These are phyloP conservation scores for Dynastes tityus DNA, from an alignment of 2,888 invertebrate genomes.

Conservation along the genomic window DNA sequence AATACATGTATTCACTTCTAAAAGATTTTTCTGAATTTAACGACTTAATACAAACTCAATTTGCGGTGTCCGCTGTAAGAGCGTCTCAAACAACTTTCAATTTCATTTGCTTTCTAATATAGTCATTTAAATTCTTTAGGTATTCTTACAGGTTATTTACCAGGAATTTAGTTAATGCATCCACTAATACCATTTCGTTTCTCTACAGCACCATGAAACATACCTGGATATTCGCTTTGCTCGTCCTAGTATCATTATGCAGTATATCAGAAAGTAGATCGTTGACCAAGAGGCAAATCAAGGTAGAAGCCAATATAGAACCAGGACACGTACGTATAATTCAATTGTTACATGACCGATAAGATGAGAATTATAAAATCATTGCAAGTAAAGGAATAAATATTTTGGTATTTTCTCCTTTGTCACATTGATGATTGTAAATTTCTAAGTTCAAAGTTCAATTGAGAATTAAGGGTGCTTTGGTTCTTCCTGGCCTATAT, in stretches of 20 bases:
- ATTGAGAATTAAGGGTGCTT: too few relatives aligned
- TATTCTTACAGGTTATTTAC: conserved; percentile 14
- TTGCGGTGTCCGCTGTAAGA: conserved; percentile 23
- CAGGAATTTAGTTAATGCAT: conserved; percentile 1
- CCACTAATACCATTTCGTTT: conserved; percentile 12
- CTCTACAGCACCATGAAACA: conserved; percentile 62
- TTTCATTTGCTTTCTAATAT: conserved; percentile 48
- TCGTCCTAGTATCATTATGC: conserved; percentile 61
- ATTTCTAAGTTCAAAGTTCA: too few relatives aligned
- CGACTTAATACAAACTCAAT: not conserved
- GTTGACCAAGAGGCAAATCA: conserved; percentile 63
- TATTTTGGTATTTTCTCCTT: too few relatives aligned
- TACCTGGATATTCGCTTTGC: conserved; percentile 60
- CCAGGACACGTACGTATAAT: conserved; percentile 57
- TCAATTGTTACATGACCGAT: not conserved
- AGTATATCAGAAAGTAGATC: conserved; percentile 62
- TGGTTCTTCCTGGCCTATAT: too few relatives aligned
- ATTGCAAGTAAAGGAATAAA: too few relatives aligned
- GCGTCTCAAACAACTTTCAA: conserved; percentile 40
- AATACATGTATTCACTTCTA: not conserved
- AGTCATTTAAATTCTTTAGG: conserved; percentile 40
- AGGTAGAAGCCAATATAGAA: conserved; percentile 54
- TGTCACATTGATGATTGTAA: too few relatives aligned
- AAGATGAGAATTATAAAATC: not conserved
- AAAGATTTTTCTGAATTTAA: not conserved